These are phyloP conservation scores for Chesias legatella DNA, from an alignment of 2,888 invertebrate genomes.

Conservation along the genomic window DNA sequence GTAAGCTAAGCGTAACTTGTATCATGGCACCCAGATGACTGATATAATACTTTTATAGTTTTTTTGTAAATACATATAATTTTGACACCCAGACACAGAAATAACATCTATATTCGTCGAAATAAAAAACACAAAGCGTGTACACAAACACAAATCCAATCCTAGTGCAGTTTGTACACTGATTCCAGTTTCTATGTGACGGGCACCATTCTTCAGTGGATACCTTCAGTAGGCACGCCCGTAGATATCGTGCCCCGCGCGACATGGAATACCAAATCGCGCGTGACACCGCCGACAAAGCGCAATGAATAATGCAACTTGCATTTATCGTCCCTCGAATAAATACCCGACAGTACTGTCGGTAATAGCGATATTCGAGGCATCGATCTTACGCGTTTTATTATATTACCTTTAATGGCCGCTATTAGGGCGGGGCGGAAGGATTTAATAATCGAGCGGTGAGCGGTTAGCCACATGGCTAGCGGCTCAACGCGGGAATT, in stretches of 20 bases:
- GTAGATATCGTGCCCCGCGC: constrained; percentile 3
- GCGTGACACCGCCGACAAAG: constrained; percentile 14
- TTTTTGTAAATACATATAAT: too few relatives aligned
- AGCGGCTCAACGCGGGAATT: constrained; percentile 54
- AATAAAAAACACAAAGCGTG: too few relatives aligned
- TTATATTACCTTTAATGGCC: constrained; percentile 73
- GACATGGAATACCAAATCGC: constrained; percentile 1
- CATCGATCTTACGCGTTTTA: constrained; percentile 49
- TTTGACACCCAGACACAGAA: too few relatives aligned
- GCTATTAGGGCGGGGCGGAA: constrained; percentile 74
- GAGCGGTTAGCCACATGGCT: constrained; percentile 38
- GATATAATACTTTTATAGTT: too few relatives aligned
- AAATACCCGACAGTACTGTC: constrained; percentile 43
- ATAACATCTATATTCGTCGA: too few relatives aligned
- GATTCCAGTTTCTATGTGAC: too few relatives aligned
- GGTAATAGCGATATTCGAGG: constrained; percentile 44
- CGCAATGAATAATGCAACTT: constrained; percentile 18
- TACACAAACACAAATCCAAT: too few relatives aligned
- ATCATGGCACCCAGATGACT: too few relatives aligned
- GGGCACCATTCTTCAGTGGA: too few relatives aligned
- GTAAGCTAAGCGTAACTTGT: too few relatives aligned
- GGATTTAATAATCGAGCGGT: constrained; percentile 76
- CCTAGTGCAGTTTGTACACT: too few relatives aligned
- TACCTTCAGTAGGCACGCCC: too few relatives aligned
- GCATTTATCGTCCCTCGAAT: constrained; percentile 23